These are phyloP conservation scores for Paralvinella palmiformis DNA, from an alignment of 1,140 invertebrate genomes.

Conservation along the genomic window DNA sequence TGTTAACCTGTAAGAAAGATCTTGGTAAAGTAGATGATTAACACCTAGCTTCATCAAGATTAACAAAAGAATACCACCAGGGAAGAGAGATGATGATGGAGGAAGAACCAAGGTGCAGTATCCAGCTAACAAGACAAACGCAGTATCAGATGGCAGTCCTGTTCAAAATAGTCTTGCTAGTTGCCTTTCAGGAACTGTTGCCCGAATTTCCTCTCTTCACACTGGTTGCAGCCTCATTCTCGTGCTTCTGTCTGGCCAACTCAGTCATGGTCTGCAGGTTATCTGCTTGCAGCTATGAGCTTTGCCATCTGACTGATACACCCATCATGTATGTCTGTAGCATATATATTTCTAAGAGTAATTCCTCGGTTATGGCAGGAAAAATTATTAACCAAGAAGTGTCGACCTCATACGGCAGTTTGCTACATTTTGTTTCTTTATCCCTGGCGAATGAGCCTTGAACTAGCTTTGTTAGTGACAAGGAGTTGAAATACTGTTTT, in stretches of 20 bases:
- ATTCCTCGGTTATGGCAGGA: no score
- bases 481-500: no score
- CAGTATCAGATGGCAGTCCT: not conserved
- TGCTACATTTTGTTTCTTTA: no score
- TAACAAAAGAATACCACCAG: not conserved
- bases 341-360: no score
- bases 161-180: not conserved
- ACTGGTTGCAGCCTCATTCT: not conserved
- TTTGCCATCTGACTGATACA: conserved; percentile 2
- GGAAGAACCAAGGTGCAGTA: not conserved
- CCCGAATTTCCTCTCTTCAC: not conserved
- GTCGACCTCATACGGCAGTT: no score
- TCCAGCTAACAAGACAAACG: not conserved
- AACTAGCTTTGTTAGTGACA: no score
- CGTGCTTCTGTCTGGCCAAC: not conserved
- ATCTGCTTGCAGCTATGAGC: no score
- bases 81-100: not conserved
- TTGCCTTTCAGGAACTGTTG: not conserved
- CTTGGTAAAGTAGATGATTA: no score
- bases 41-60: conserved; percentile 24
- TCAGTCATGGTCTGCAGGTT: not conserved
- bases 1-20: no score
- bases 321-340: not conserved
- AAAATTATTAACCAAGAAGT: no score
- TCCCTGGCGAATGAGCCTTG: no score